Percentiles rank a stretch among this genome's conserved stretches.
phyloP scores from a whole-genome alignment of 1,140 invertebrate genomes.

The Lutraria rhynchaena region DNA sequence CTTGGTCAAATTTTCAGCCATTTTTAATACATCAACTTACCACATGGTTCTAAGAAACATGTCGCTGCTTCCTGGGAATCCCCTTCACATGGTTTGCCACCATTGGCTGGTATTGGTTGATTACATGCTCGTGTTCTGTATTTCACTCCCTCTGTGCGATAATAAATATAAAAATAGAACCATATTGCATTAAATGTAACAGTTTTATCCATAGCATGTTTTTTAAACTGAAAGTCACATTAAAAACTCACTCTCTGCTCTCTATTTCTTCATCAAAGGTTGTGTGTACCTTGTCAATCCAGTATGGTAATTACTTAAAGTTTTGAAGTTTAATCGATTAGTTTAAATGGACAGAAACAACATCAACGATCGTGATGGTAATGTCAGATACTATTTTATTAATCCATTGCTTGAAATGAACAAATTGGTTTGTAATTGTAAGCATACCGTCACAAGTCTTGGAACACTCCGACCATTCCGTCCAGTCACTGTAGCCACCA shows the following conservation, averaged over 20 bases:
- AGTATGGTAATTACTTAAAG: too few relatives aligned
- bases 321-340: too few relatives aligned
- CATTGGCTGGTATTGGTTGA: slow-evolving; percentile 21
- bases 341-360: too few relatives aligned
- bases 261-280: not conserved
- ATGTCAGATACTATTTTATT: too few relatives aligned
- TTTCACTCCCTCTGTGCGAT: not conserved
- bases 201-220: too few relatives aligned
- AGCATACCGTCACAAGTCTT: slow-evolving; percentile 20
- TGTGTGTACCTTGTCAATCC: not conserved
- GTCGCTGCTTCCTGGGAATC: not conserved
- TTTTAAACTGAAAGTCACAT: not conserved
- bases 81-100: slow-evolving; percentile 19
- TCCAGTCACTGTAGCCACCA: slow-evolving; percentile 12
- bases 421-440: too few relatives aligned
- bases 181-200: not conserved
- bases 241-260: too few relatives aligned
- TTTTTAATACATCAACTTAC: slow-evolving; percentile 18
- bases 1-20: too few relatives aligned
- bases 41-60: slow-evolving; percentile 11
- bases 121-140: slow-evolving; percentile 26
- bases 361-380: too few relatives aligned
- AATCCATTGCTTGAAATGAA: too few relatives aligned
- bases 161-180: not conserved
- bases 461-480: slow-evolving; percentile 26